phyloP scores from a whole-genome alignment of 2,113 vertebrate species.

The Peucedramus taeniatus region DNA sequence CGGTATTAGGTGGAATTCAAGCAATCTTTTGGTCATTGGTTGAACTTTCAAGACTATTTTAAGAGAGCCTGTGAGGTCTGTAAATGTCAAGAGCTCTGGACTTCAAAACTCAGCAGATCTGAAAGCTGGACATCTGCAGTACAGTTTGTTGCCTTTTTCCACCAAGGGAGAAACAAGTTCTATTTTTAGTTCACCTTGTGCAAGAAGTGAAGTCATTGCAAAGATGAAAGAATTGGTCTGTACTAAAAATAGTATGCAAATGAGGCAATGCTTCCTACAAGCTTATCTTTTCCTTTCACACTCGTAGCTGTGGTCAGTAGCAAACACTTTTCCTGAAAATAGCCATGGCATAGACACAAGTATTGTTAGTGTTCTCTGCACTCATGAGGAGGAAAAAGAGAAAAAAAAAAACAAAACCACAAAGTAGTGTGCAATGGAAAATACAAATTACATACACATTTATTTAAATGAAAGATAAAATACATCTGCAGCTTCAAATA shows the following conservation, averaged over 20 bases:
- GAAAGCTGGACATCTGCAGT: slow-evolving; percentile 47
- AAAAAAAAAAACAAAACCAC: not conserved
- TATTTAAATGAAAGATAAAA: not conserved
- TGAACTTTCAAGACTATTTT: slow-evolving; percentile 20
- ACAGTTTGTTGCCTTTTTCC: slow-evolving; percentile 1
- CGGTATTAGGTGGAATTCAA: not conserved
- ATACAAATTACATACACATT: not conserved
- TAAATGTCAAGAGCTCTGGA: slow-evolving; percentile 29
- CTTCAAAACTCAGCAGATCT: not conserved
- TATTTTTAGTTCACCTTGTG: slow-evolving; percentile 62
- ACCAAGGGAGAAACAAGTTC: slow-evolving; percentile 40
- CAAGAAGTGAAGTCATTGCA: slow-evolving; percentile 35
- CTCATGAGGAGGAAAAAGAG: not conserved
- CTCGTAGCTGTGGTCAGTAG: not conserved
- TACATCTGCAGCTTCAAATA: not conserved
- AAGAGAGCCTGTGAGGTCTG: not conserved
- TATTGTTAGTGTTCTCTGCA: not conserved
- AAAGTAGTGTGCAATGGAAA: not conserved
- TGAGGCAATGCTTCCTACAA: not conserved
- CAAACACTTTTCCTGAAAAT: not conserved
- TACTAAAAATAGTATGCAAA: slow-evolving; percentile 62
- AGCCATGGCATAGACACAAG: not conserved
- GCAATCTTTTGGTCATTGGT: not conserved
- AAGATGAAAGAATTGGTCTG: slow-evolving; percentile 54
- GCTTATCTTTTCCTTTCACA: slow-evolving; percentile 51